Percentiles rank a stretch among this genome's conserved stretches.
phyloP scores from a whole-genome alignment of 2,888 invertebrate species.

The Dryomyza anilis region DNA sequence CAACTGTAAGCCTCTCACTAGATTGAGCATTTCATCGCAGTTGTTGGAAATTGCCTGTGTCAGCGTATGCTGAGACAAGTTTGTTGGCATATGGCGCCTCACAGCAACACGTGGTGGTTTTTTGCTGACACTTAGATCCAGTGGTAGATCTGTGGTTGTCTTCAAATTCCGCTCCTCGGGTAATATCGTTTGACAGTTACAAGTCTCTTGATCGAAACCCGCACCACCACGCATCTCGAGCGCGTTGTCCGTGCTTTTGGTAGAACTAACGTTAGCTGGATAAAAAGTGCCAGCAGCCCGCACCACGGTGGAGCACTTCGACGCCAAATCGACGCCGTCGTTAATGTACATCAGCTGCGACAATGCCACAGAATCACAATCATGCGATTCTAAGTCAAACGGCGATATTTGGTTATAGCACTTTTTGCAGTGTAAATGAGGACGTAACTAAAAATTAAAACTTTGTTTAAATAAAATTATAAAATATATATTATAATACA shows the following conservation, averaged over 20 bases:
- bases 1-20: background rate
- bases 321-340: too few species aligned
- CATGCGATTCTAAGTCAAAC: slow-evolving; percentile 29
- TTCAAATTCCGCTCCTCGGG: too few species aligned
- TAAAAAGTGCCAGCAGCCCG: slow-evolving; percentile 59
- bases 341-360: background rate
- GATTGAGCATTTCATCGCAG: background rate
- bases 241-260: background rate
- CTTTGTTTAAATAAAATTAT: too few species aligned
- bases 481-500: too few species aligned
- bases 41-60: background rate
- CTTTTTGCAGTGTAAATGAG: slow-evolving; percentile 32
- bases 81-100: background rate
- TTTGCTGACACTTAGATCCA: too few species aligned
- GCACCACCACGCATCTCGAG: too few species aligned
- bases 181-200: too few species aligned
- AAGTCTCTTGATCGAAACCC: too few species aligned
- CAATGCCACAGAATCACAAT: background rate
- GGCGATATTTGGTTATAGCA: slow-evolving; percentile 34
- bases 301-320: slow-evolving; percentile 45
- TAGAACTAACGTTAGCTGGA: slow-evolving; percentile 49
- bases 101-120: background rate
- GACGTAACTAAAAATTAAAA: slow-evolving; percentile 26
- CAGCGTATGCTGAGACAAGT: background rate
- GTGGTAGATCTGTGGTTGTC: too few species aligned